Evolutionary conservation across 2,113 vertebrate genomes (phyloP).

Genomic region (Muscicapa adusta): DNA sequence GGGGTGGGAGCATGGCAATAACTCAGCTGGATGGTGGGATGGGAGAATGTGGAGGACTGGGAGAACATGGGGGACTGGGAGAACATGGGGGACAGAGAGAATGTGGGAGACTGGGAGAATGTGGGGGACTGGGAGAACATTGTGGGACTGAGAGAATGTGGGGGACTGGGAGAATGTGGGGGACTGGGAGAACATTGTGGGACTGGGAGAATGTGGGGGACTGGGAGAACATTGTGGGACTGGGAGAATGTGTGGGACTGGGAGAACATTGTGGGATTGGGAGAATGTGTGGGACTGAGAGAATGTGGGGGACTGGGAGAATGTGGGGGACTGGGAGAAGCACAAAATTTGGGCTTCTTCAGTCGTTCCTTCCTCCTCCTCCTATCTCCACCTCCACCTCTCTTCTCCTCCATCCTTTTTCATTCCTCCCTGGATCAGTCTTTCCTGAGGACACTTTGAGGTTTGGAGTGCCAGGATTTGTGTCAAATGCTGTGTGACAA

Average conservation of each 20-base stretch:
- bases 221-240: background rate
- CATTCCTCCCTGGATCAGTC: background rate
- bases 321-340: background rate
- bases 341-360: background rate
- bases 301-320: background rate
- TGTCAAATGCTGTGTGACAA: background rate
- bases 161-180: background rate
- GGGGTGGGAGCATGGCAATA: background rate
- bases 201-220: background rate
- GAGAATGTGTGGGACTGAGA: too few relatives aligned
- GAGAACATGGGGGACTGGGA: background rate
- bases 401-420: background rate
- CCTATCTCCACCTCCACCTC: background rate
- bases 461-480: background rate
- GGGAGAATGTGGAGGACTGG: background rate
- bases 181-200: background rate
- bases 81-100: background rate
- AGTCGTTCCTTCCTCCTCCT: background rate
- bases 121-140: background rate
- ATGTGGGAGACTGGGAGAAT: background rate
- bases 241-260: background rate
- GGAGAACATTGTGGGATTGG: too few relatives aligned
- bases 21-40: background rate
- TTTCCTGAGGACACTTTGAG: background rate
- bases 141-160: background rate